These are phyloP conservation scores for Pterocles orientalis DNA, from an alignment of 2,113 vertebrate species.

Conservation along the genomic window DNA sequence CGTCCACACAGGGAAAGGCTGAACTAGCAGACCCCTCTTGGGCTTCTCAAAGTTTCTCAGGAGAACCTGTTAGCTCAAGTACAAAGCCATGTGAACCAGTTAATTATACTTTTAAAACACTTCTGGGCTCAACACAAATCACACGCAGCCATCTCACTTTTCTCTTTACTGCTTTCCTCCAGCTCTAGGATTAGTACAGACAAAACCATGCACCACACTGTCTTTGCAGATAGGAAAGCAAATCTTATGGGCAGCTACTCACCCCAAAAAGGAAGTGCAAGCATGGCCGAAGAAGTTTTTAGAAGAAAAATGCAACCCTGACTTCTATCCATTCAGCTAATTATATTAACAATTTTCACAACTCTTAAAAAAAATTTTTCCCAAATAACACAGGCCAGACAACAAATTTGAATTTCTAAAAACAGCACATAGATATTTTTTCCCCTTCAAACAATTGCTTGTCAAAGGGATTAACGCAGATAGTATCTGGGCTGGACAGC, in stretches of 20 bases:
- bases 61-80: background rate
- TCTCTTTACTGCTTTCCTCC: background rate
- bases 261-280: background rate
- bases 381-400: background rate
- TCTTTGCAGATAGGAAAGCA: background rate
- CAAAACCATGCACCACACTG: rapidly evolving
- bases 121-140: background rate
- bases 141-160: background rate
- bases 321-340: background rate
- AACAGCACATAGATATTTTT: background rate
- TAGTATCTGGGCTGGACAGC: background rate
- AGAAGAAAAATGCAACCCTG: background rate
- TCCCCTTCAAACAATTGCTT: too few relatives aligned
- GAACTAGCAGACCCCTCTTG: background rate
- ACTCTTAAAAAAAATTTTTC: background rate
- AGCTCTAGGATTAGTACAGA: background rate
- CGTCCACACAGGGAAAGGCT: background rate
- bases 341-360: background rate
- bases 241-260: background rate
- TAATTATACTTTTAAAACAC: background rate
- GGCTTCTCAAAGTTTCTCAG: background rate
- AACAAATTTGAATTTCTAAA: background rate
- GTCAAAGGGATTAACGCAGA: background rate
- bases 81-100: background rate
- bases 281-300: background rate